Percentiles rank a stretch among this genome's conserved stretches.
phyloP scores from a whole-genome alignment of 2,888 invertebrate species.

The Dyspetes luteomarginatus region DNA sequence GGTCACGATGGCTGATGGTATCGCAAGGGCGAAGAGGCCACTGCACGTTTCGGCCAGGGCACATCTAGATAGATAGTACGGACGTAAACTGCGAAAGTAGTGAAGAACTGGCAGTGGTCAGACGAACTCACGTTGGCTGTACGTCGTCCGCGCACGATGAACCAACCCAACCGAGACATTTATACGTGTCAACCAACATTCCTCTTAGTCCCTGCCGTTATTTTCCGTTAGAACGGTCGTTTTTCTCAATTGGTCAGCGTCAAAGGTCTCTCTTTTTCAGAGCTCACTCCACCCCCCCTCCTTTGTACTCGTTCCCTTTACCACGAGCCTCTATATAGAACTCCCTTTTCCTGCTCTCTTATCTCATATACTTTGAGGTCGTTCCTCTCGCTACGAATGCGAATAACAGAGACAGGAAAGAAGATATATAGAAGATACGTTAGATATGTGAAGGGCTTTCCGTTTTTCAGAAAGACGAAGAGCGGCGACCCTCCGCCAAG shows the following conservation, averaged over 20 bases:
- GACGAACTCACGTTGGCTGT: too few species aligned
- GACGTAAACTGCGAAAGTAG: constrained; percentile 37
- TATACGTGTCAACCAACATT: constrained; percentile 60
- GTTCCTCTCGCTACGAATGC: constrained; percentile 57
- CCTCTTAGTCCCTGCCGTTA: constrained; percentile 68
- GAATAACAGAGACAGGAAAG: constrained; percentile 54
- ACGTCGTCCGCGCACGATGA: constrained; percentile 24
- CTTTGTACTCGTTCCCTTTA: constrained; percentile 35
- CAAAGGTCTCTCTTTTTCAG: constrained; percentile 65
- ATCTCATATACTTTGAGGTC: constrained; percentile 63
- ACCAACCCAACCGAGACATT: constrained; percentile 45
- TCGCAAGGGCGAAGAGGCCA: neutral
- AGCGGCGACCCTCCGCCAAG: constrained; percentile 20
- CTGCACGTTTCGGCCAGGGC: neutral
- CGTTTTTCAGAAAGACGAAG: constrained; percentile 43
- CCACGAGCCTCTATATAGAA: constrained; percentile 23
- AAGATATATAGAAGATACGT: constrained; percentile 56
- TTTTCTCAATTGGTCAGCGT: constrained; percentile 76
- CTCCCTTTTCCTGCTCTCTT: constrained; percentile 21
- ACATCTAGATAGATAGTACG: neutral
- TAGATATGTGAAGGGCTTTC: constrained; percentile 31
- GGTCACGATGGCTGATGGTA: constrained; percentile 4
- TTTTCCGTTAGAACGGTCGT: constrained; percentile 73
- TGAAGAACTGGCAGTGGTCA: constrained; percentile 49
- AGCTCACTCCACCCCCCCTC: constrained; percentile 18